Conservation (phyloP, 2,888 invertebrate genomes). For the Agonopterix alstromeriana region DNA sequence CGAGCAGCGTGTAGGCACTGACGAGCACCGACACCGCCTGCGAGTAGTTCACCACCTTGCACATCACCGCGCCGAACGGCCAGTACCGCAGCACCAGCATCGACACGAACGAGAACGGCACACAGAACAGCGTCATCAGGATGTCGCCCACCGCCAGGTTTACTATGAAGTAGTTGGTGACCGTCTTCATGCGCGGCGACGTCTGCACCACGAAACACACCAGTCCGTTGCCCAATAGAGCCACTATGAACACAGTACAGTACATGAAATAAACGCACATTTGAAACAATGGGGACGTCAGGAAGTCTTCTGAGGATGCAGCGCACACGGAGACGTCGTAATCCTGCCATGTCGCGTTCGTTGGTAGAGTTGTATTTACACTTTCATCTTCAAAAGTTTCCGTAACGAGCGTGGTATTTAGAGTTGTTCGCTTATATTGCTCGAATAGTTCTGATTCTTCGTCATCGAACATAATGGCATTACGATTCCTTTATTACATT, state of each 20-base stretch:
- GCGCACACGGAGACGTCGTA: slow-evolving; percentile 34
- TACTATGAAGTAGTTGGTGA: slow-evolving; percentile 94
- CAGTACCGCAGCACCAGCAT: slow-evolving; percentile 88
- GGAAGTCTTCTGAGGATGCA: slow-evolving; percentile 36
- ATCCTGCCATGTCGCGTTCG: slow-evolving; percentile 40
- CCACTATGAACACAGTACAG: slow-evolving; percentile 81
- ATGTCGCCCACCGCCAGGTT: slow-evolving; percentile 93
- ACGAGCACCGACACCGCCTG: slow-evolving; percentile 89
- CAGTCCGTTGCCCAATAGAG: slow-evolving; percentile 85
- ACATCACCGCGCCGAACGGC: slow-evolving; percentile 91
- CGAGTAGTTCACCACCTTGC: slow-evolving; percentile 88
- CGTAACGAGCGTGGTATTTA: no score
- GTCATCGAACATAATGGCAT: no score
- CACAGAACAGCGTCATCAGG: slow-evolving; percentile 92
- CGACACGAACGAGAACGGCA: slow-evolving; percentile 92
- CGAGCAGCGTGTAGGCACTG: slow-evolving; percentile 92
- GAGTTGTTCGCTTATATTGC: no score
- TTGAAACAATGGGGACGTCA: slow-evolving; percentile 75
- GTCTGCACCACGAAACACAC: slow-evolving; percentile 92
- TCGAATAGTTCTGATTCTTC: no score
- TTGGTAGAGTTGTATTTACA: slow-evolving; percentile 19
- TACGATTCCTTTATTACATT: no score
- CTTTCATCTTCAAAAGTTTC: slow-evolving; percentile 10
- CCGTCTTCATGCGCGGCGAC: slow-evolving; percentile 92
- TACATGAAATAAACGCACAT: slow-evolving; percentile 83